Evolutionary conservation across 2,888 invertebrate species (phyloP).

Genomic region (Pecten maximus): DNA sequence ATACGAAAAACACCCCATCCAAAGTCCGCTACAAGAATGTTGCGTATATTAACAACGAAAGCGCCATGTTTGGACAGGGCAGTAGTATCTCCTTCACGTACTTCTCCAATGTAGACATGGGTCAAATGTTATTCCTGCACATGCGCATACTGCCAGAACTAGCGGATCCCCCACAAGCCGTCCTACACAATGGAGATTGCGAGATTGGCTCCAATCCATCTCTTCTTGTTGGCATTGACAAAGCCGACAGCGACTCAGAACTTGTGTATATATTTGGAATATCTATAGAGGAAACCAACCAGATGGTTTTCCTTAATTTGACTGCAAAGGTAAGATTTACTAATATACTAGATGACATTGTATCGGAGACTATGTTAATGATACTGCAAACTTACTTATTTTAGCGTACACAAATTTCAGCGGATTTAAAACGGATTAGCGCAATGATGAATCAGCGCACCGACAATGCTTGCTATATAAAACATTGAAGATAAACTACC

Average conservation of each 20-base stretch:
- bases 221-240: not conserved
- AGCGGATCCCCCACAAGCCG: not conserved
- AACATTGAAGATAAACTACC: no score
- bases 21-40: conserved; percentile 16
- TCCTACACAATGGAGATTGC: not conserved
- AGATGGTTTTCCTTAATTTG: not conserved
- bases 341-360: no score
- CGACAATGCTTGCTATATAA: no score
- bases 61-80: not conserved
- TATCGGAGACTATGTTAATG: no score
- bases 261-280: not conserved
- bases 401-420: no score
- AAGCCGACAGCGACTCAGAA: not conserved
- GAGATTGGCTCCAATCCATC: not conserved
- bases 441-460: no score
- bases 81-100: not conserved
- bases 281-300: not conserved
- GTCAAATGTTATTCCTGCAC: not conserved
- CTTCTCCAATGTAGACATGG: not conserved
- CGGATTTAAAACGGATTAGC: no score
- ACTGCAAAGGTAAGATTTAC: not conserved
- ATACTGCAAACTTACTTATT: no score
- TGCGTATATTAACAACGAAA: not conserved
- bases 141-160: not conserved
- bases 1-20: not conserved